Evolutionary conservation across 2,797 vertebrate genomes (phyloP), one percentile per base, ranked within the genome.

Genomic region (Malurus leucopterus): DNA sequence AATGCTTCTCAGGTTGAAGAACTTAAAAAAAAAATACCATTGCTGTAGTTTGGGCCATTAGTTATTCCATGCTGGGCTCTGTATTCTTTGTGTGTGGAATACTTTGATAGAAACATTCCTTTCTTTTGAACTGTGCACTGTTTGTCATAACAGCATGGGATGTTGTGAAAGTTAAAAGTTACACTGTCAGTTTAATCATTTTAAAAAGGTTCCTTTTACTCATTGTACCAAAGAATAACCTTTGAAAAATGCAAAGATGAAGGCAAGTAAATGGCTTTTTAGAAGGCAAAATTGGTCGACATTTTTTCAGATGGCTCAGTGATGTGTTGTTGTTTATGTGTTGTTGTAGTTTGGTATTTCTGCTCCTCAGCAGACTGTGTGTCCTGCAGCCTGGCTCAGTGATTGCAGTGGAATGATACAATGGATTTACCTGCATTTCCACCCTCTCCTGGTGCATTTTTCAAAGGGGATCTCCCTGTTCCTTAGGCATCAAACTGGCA

Each of bases 141-240:
- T 90, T 94, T 95, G 46, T 77, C 61, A 26, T 91, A 91, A 76
- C 85, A 94, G 69, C 63, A 73, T 92, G 87, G 68, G 79, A 77
- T 93, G 73, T 40, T 89, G 64, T 57, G 36, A 62, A 91, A 94
- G 51, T 87, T 91, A 74, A 85, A 89, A 86, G 87, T 64, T 14
- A 65, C 32, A 29, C 22, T 22, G 36, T 53, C 57, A 81, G 41
- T 77, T 76, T 69, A 84, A 73, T 91, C 0, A 61, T 69, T 75
- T 92, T 57, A 14, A 49, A 84, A 93, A 88, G n/a, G 12, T 36
- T 83, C 34, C 38, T 90, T 80, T 92, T 79, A 40, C 38, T 71
- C 21, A 26, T 63, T 61, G 27, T 43, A 53, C 32, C 32, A 85
- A 91, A 78, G 15, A 12, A 55, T 67, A 85, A 71, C 53, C 36